A percentile compares a stretch with the other conserved stretches of the same genome.
Evolutionary conservation across 2,888 invertebrate species (phyloP).

Genomic region (Chalcis sispes): DNA sequence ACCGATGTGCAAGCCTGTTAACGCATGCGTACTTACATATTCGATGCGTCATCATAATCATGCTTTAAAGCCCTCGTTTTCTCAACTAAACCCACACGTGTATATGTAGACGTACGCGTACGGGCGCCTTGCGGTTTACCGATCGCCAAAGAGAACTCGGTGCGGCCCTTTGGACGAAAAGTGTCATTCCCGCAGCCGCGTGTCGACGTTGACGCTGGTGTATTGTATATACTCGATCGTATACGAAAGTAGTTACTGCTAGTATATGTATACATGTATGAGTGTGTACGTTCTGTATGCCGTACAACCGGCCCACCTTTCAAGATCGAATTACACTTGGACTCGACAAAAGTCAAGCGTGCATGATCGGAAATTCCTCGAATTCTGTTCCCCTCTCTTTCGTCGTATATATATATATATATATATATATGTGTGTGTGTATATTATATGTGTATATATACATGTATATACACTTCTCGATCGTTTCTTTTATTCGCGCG

Average conservation of each 20-base stretch:
- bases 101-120: no score
- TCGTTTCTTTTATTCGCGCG: not conserved
- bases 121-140: not conserved
- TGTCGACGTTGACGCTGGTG: no score
- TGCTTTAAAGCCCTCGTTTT: no score
- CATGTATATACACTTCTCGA: not conserved
- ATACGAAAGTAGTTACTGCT: conserved; percentile 7
- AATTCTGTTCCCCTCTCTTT: conserved; percentile 26
- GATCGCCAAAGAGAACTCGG: no score
- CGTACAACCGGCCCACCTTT: conserved; percentile 33
- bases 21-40: no score
- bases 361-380: conserved; percentile 52
- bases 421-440: not conserved
- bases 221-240: not conserved
- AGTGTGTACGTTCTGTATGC: not conserved
- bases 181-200: not conserved
- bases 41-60: no score
- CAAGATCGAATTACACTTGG: conserved; percentile 48
- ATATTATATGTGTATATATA: not conserved
- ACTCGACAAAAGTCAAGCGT: conserved; percentile 33
- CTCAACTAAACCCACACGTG: no score
- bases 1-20: no score
- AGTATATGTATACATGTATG: no score
- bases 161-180: not conserved
- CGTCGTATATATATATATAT: not conserved